Base-by-base conservation (phyloP, 2,113 vertebrate species). In the Xyrauchen texanus region DNA sequence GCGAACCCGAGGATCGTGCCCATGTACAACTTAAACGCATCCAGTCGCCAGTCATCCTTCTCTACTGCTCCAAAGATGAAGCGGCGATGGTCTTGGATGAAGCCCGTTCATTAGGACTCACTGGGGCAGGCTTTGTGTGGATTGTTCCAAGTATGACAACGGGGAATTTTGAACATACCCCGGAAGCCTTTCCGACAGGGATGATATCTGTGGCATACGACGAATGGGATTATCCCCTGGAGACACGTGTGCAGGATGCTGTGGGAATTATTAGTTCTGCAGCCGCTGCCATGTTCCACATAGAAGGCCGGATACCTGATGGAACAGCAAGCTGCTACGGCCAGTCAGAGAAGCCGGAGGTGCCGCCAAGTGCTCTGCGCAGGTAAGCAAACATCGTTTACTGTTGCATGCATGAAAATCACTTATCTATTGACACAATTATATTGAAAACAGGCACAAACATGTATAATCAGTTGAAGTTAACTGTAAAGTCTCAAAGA, bases 11-110 rank as follows among this genome's bases (percentile, higher is more conserved):
- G 78, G 95, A 96, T 52, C 95, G 96, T 90, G 96, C 96, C 0
- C 96, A 98, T 73, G 95, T 97, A 69, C 96, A 98, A 86, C 89
- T 99, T 82, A 99, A 99, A 92, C 98, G 96, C 86, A 98, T 99
- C 82, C 97, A 98, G 88, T 98, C 97, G 0, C 97, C 96, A 0
- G 96, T 99, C 83, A 98, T 99, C 84, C 88, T 99, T 82, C 94
- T 99, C 0, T 99, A 98, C 85, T 99, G 97, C 70, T 98, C 98
- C 85, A 98, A 97, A 91, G 97, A 98, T 0, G 98, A 99, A 88
- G 97, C 98, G 0, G 68, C 94, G 77, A 94, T 96, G 81, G 96
- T 99, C 74, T 88, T 99, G 78, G 95, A 96, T 0, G 97, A 99
- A 83, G 96, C 97, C 13, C 95, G 96, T 0, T 98, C 97, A 8